These are phyloP conservation scores for Campoletis raptor DNA, from an alignment of 2,888 invertebrate genomes.

Conservation along the genomic window DNA sequence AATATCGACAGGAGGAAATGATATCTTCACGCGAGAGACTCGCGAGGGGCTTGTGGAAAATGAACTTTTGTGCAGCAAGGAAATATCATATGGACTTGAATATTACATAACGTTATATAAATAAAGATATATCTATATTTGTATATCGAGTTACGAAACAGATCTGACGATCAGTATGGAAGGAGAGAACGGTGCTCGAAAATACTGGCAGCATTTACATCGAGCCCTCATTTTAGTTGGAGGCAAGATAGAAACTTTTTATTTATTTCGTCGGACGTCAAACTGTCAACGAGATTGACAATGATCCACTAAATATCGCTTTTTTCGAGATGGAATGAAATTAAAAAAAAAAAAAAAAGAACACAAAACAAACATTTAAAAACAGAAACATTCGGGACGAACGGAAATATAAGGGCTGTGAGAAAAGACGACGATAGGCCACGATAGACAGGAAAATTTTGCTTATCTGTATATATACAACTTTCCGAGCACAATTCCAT, in stretches of 20 bases:
- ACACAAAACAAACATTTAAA: slow-evolving; percentile 16
- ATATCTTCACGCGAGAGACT: slow-evolving; percentile 45
- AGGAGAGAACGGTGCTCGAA: not conserved
- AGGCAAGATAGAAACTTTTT: not conserved
- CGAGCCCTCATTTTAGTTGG: slow-evolving; percentile 9
- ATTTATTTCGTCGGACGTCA: slow-evolving; percentile 6
- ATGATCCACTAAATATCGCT: slow-evolving; percentile 30
- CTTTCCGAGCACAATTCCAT: slow-evolving; percentile 53
- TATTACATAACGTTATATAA: not conserved
- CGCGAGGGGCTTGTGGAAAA: slow-evolving; percentile 46
- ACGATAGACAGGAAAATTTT: slow-evolving; percentile 55
- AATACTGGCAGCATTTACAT: slow-evolving; percentile 34
- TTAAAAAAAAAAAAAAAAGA: too few relatives aligned
- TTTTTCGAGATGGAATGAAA: slow-evolving; percentile 29
- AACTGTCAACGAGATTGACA: slow-evolving; percentile 37
- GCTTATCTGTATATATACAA: slow-evolving; percentile 47
- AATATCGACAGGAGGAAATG: slow-evolving; percentile 71
- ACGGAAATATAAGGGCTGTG: slow-evolving; percentile 27
- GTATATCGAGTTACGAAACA: slow-evolving; percentile 17
- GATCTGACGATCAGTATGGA: slow-evolving; percentile 22
- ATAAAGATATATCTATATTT: not conserved
- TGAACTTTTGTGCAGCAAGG: slow-evolving; percentile 57
- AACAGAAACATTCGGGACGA: slow-evolving; percentile 20
- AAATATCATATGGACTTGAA: slow-evolving; percentile 13
- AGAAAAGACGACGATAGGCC: slow-evolving; percentile 51